Percentiles rank a stretch among this genome's conserved stretches.
Evolutionary conservation across 2,888 invertebrate genomes (phyloP).

Genomic region (Drosophila subquinaria): DNA sequence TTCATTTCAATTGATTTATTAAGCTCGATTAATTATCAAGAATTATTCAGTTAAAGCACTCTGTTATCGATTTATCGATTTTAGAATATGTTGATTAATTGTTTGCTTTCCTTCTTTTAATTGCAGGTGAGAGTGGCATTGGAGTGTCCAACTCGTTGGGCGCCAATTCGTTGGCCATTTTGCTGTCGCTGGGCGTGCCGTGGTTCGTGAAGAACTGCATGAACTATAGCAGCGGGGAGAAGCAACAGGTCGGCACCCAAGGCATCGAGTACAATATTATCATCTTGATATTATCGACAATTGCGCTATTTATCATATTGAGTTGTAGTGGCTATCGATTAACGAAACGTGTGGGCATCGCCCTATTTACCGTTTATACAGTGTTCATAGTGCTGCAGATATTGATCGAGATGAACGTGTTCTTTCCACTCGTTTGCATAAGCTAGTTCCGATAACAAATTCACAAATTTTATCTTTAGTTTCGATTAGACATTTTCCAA

Average conservation of each 20-base stretch:
- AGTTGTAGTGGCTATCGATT: constrained; percentile 90
- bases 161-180: constrained; percentile 93
- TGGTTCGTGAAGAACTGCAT: constrained; percentile 92
- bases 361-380: constrained; percentile 89
- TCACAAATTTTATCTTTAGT: background rate
- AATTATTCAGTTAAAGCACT: too few relatives aligned
- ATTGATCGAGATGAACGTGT: constrained; percentile 91
- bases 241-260: constrained; percentile 90
- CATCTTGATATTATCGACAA: constrained; percentile 91
- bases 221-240: constrained; percentile 85
- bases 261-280: constrained; percentile 93
- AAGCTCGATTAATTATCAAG: too few relatives aligned
- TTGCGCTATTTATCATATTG: constrained; percentile 89
- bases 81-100: background rate
- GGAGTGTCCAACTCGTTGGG: constrained; percentile 95
- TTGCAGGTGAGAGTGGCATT: constrained; percentile 92
- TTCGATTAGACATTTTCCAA: background rate
- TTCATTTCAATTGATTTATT: too few relatives aligned
- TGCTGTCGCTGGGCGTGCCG: constrained; percentile 93
- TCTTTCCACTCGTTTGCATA: constrained; percentile 85
- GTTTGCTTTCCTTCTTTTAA: constrained; percentile 21
- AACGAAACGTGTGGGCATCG: constrained; percentile 89
- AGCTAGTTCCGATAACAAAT: constrained; percentile 48
- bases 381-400: constrained; percentile 92
- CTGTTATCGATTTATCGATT: background rate